Percentiles rank a stretch among this genome's conserved stretches.
Conservation (phyloP, 2,113 vertebrate species). For the Thalassarche chlororhynchos region DNA sequence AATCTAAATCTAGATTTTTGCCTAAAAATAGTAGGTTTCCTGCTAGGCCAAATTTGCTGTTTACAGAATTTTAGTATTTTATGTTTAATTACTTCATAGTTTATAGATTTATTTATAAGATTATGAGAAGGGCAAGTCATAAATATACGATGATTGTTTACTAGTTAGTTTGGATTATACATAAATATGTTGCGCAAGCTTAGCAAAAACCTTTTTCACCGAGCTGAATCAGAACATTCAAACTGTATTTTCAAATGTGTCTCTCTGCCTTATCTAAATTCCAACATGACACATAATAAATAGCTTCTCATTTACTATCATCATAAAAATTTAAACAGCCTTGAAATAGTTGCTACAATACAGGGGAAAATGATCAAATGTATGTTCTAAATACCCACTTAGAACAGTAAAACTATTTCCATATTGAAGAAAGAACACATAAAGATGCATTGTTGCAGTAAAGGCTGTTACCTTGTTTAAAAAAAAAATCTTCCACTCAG, state of each 20-base stretch:
- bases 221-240: neutral
- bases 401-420: conserved; percentile 46
- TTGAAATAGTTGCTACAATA: conserved; percentile 63
- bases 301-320: conserved; percentile 66
- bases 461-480: conserved; percentile 27
- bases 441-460: conserved; percentile 62
- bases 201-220: neutral
- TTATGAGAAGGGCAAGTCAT: neutral
- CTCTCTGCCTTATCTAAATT: conserved; percentile 63
- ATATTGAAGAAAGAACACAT: conserved; percentile 23
- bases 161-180: neutral
- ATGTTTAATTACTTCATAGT: neutral
- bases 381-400: conserved; percentile 47
- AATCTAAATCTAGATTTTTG: neutral
- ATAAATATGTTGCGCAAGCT: neutral
- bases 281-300: conserved; percentile 68
- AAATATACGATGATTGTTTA: neutral
- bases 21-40: neutral
- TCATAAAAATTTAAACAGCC: conserved; percentile 73
- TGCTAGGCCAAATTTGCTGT: neutral
- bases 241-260: conserved; percentile 37
- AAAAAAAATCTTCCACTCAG: conserved; percentile 16
- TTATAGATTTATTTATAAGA: neutral
- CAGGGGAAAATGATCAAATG: conserved; percentile 25
- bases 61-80: neutral